Percentiles rank a stretch among this genome's conserved stretches.
Evolutionary conservation across 2,113 vertebrate species (phyloP).

Genomic region (Prinia subflava): DNA sequence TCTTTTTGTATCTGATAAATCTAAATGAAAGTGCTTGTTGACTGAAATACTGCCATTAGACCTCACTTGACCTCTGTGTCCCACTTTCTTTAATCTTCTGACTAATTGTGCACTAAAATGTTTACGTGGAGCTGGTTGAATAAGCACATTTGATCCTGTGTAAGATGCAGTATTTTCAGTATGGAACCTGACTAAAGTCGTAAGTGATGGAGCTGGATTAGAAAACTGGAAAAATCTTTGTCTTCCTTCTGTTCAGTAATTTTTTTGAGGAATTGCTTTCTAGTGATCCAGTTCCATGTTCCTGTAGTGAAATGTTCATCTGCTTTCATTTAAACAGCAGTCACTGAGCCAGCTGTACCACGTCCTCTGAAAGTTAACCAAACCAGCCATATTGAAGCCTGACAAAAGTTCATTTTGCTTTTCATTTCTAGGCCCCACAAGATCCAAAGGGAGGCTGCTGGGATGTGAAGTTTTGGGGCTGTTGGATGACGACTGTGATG

Average conservation of each 20-base stretch:
- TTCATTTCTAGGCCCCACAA: slow-evolving; percentile 70
- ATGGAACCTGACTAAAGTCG: not conserved
- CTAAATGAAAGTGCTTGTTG: not conserved
- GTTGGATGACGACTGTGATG: slow-evolving; percentile 61
- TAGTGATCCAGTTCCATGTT: not conserved
- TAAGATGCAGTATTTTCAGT: not conserved
- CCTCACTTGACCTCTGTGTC: not conserved
- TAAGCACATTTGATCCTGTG: not conserved
- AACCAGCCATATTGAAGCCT: not conserved
- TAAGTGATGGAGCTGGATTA: not conserved
- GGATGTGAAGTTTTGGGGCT: slow-evolving; percentile 62
- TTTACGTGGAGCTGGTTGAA: not conserved
- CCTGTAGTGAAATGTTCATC: not conserved
- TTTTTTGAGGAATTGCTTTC: not conserved
- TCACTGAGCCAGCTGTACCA: not conserved
- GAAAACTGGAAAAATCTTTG: not conserved
- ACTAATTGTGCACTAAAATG: not conserved
- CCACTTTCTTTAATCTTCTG: not conserved
- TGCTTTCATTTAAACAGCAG: not conserved
- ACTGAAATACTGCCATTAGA: not conserved
- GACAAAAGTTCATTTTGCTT: not conserved
- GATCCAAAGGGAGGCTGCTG: not conserved
- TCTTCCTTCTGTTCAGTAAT: not conserved
- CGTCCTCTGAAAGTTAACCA: not conserved
- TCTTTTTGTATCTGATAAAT: not conserved